A percentile compares a stretch with the other conserved stretches of the same genome.
Evolutionary conservation across 1,140 invertebrate genomes (phyloP).

Genomic region (Nixonia krombeini): DNA sequence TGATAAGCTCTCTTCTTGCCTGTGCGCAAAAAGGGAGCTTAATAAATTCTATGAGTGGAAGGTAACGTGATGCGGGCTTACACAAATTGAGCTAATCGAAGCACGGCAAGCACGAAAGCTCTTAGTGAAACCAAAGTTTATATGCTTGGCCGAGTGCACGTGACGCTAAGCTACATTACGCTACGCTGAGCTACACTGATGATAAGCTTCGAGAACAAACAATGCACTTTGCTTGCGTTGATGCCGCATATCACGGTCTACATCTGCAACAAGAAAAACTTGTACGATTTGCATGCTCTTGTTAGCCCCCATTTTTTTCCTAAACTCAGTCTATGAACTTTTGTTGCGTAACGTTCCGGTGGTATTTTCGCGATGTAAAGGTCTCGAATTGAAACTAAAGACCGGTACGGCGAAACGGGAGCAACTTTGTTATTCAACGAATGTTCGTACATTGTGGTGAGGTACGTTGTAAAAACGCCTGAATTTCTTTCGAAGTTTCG

Average conservation of each 20-base stretch:
- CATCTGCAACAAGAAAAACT: conserved; percentile 40
- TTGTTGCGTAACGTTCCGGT: conserved; percentile 21
- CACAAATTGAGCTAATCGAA: conserved; percentile 50
- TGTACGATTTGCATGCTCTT: conserved; percentile 36
- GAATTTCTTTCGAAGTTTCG: no score
- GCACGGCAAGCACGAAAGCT: conserved; percentile 45
- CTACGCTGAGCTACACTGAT: conserved; percentile 39
- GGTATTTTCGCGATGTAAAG: no score
- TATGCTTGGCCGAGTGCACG: conserved; percentile 49
- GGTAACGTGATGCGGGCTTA: conserved; percentile 42
- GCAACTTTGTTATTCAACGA: no score
- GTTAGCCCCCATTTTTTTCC: conserved; percentile 1
- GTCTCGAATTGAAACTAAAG: no score
- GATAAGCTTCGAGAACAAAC: conserved; percentile 51
- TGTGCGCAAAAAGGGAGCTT: conserved; percentile 36
- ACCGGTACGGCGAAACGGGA: no score
- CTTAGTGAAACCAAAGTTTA: conserved; percentile 51
- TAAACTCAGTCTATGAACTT: conserved; percentile 24
- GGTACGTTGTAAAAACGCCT: no score
- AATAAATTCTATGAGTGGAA: conserved; percentile 46
- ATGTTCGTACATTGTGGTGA: no score
- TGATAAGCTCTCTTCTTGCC: conserved; percentile 34
- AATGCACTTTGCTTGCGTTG: conserved; percentile 51
- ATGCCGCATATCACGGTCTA: conserved; percentile 46
- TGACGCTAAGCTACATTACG: conserved; percentile 47